A percentile compares a stretch with the other conserved stretches of the same genome.
Conservation (phyloP, 2,888 invertebrate species). For the Suillia variegata region DNA sequence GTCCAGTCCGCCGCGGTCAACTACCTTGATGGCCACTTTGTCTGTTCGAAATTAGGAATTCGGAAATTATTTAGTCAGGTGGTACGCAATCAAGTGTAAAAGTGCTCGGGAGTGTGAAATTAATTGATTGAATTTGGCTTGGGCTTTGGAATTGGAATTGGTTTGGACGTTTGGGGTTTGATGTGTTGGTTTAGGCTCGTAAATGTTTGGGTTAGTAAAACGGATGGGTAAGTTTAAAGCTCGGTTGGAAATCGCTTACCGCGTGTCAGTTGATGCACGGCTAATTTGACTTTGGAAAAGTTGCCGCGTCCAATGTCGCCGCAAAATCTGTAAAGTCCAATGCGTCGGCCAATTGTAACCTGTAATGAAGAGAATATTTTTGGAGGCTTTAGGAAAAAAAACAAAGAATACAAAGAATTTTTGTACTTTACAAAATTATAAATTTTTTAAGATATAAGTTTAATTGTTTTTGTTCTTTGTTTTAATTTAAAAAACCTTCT, state of each 20-base stretch:
- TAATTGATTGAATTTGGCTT: no score
- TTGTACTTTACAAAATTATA: constrained; percentile 8
- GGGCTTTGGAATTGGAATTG: no score
- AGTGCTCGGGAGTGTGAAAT: background rate
- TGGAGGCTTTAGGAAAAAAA: constrained; percentile 20
- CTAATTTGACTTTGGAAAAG: constrained; percentile 79
- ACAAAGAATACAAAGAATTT: background rate
- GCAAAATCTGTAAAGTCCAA: constrained; percentile 76
- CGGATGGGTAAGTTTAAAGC: no score
- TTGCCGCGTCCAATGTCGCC: constrained; percentile 79
- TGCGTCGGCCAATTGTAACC: constrained; percentile 73
- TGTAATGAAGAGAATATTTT: constrained; percentile 38
- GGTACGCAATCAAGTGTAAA: background rate
- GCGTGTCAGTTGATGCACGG: constrained; percentile 74
- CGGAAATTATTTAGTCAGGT: background rate
- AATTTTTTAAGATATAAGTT: no score
- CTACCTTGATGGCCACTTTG: constrained; percentile 76
- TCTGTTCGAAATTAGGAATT: constrained; percentile 61
- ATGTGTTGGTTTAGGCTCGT: background rate
- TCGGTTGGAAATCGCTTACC: constrained; percentile 58
- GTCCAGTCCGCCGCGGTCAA: constrained; percentile 74
- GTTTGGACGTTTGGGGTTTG: background rate
- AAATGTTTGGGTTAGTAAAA: background rate
- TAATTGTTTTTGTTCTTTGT: no score
- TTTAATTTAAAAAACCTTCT: no score